These are phyloP conservation scores for Dinomys branickii DNA, from an alignment of 2,113 vertebrate genomes.

Conservation along the genomic window DNA sequence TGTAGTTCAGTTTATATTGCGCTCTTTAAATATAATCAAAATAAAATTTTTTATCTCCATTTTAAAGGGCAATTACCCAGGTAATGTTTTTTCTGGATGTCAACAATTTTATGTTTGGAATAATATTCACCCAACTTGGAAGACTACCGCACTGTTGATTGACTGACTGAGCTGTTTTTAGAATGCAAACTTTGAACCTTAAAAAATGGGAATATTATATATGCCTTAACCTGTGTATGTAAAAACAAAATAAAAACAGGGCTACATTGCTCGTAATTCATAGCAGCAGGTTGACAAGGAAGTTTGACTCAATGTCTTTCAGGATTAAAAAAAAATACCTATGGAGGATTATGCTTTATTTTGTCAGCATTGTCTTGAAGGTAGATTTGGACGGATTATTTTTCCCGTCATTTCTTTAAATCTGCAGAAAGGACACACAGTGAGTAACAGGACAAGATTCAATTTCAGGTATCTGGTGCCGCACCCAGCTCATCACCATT, in stretches of 20 bases:
- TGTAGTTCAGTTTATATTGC: not conserved
- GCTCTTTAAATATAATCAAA: not conserved
- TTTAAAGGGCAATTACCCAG: not conserved
- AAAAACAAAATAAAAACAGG: not conserved
- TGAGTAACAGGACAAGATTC: not conserved
- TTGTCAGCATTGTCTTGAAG: not conserved
- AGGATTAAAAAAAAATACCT: not conserved
- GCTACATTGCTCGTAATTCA: not conserved
- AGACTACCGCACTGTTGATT: not conserved
- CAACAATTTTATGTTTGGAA: constrained; percentile 1
- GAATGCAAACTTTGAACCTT: not conserved
- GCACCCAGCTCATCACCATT: not conserved
- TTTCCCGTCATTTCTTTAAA: not conserved
- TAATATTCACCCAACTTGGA: not conserved
- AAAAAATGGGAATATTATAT: not conserved
- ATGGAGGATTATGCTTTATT: not conserved
- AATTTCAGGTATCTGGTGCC: not conserved
- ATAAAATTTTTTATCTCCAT: not conserved
- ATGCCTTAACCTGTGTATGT: not conserved
- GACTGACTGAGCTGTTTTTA: not conserved
- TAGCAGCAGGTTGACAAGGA: not conserved
- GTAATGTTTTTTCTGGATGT: constrained; percentile 22
- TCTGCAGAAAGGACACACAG: not conserved
- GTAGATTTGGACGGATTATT: not conserved
- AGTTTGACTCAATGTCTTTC: not conserved